A percentile compares a stretch with the other conserved stretches of the same genome.
Conservation (phyloP, 1,140 invertebrate species). For the Hydropsyche tenuis region DNA sequence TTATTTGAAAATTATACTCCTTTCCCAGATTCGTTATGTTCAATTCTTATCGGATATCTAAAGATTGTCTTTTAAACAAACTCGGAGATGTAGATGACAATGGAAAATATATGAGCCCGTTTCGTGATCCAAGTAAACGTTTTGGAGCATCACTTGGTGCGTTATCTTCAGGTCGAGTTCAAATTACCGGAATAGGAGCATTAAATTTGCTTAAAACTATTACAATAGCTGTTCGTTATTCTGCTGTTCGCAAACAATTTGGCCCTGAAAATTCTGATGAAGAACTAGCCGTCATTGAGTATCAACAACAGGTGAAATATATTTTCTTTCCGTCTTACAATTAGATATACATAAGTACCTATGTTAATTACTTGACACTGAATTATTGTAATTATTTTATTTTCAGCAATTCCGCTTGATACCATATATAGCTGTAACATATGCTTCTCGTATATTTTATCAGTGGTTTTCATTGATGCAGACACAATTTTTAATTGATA, state of each 20-base stretch:
- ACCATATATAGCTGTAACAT: slow-evolving; percentile 78
- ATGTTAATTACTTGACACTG: slow-evolving; percentile 46
- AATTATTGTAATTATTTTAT: slow-evolving; percentile 41
- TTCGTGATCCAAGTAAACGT: slow-evolving; percentile 79
- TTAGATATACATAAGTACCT: background rate
- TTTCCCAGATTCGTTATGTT: slow-evolving; percentile 77
- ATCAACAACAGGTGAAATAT: slow-evolving; percentile 73
- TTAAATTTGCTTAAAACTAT: slow-evolving; percentile 71
- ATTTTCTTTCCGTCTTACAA: background rate
- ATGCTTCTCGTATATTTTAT: slow-evolving; percentile 72
- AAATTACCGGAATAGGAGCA: slow-evolving; percentile 62
- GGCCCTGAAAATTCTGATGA: slow-evolving; percentile 62
- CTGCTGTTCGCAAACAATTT: slow-evolving; percentile 81
- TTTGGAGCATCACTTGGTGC: slow-evolving; percentile 82
- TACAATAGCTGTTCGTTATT: slow-evolving; percentile 82
- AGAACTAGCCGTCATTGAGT: slow-evolving; percentile 82
- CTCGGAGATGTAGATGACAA: slow-evolving; percentile 83
- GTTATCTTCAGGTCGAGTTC: slow-evolving; percentile 68
- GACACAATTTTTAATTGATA: slow-evolving; percentile 1
- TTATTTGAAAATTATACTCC: background rate
- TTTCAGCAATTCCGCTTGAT: slow-evolving; percentile 80
- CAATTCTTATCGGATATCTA: slow-evolving; percentile 81
- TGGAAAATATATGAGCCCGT: slow-evolving; percentile 78
- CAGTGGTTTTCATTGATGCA: slow-evolving; percentile 63
- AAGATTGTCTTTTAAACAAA: slow-evolving; percentile 80